Evolutionary conservation across 2,113 vertebrate genomes (phyloP).

Genomic region (Clarias magur): DNA sequence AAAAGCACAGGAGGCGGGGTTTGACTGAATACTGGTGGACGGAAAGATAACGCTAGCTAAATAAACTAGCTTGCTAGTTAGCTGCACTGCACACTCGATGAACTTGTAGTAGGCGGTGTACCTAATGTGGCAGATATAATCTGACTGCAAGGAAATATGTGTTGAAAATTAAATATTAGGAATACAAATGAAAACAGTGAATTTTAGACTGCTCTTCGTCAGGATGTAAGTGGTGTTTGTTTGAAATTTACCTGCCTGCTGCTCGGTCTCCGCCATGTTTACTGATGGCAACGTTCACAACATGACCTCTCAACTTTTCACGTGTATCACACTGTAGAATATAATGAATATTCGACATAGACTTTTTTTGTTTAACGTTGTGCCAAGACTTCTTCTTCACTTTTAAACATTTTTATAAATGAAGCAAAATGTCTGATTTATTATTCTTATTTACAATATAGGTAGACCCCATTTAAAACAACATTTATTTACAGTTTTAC

Average conservation of each 20-base stretch:
- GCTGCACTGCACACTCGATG: background rate
- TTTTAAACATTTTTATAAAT: background rate
- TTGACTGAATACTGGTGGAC: background rate
- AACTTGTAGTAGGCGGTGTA: background rate
- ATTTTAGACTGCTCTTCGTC: background rate
- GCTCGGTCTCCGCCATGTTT: slow-evolving; percentile 83
- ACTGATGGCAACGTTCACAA: slow-evolving; percentile 43
- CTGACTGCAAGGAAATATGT: background rate
- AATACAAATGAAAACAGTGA: background rate
- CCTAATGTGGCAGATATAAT: background rate
- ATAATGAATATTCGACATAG: background rate
- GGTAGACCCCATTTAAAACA: too few relatives aligned
- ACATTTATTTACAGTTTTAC: too few relatives aligned
- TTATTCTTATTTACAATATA: too few relatives aligned
- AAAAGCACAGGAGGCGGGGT: background rate
- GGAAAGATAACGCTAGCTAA: background rate
- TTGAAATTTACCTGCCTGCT: slow-evolving; percentile 58
- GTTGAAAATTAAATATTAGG: background rate
- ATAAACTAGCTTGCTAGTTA: background rate
- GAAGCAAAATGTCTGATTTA: too few relatives aligned
- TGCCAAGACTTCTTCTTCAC: background rate
- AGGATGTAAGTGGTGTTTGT: slow-evolving; percentile 3
- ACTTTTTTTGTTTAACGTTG: background rate
- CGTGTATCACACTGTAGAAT: background rate
- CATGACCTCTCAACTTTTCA: slow-evolving; percentile 59